These are phyloP conservation scores for Temnothorax ravouxi DNA, from an alignment of 2,888 invertebrate genomes.

Conservation along the genomic window DNA sequence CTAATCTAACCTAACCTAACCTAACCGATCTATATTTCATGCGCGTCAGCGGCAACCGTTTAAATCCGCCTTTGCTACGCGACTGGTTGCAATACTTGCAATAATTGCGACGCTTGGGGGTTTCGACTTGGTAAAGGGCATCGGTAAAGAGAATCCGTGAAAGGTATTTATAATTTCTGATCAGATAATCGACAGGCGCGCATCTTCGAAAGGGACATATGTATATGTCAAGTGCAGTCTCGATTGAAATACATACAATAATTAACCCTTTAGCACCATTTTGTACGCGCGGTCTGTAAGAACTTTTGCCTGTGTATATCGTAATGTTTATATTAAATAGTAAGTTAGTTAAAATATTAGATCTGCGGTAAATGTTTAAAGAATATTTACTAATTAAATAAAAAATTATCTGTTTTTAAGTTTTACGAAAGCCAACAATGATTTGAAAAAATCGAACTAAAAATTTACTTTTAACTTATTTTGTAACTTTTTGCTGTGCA, in stretches of 20 bases:
- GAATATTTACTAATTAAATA: neutral
- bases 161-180: constrained; percentile 21
- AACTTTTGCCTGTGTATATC: neutral
- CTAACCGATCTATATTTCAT: constrained; percentile 67
- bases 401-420: neutral
- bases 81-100: constrained; percentile 39
- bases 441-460: neutral
- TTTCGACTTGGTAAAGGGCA: constrained; percentile 38
- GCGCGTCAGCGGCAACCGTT: constrained; percentile 30
- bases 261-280: neutral
- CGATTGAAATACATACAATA: neutral
- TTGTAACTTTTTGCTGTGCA: neutral
- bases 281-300: neutral
- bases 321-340: neutral
- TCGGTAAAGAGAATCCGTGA: constrained; percentile 25
- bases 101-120: constrained; percentile 48
- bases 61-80: constrained; percentile 32
- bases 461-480: neutral
- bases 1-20: constrained; percentile 35
- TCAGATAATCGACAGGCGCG: neutral
- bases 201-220: constrained; percentile 3
- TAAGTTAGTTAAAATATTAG: neutral
- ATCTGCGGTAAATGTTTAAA: neutral
- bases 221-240: constrained; percentile 1
- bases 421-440: neutral